Evolutionary conservation across 2,113 vertebrate genomes (phyloP).

Genomic region (Geococcyx californianus): DNA sequence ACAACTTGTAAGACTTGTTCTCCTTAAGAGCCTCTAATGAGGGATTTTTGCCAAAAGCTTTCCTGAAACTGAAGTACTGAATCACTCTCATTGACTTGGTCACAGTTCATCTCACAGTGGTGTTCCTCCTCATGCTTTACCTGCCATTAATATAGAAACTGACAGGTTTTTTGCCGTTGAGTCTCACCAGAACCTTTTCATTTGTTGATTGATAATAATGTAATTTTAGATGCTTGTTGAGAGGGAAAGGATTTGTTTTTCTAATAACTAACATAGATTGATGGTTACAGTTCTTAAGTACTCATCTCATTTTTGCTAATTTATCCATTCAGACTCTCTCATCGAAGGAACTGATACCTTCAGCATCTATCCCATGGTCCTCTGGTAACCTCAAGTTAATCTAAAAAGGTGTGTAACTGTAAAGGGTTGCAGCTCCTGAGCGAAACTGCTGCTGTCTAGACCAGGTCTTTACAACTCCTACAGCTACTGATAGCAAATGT

Average conservation of each 20-base stretch:
- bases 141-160: background rate
- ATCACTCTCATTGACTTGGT: background rate
- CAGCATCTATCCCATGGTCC: background rate
- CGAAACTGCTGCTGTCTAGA: background rate
- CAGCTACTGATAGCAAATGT: background rate
- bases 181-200: background rate
- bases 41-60: background rate
- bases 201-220: background rate
- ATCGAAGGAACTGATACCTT: background rate
- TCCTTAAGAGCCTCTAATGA: background rate
- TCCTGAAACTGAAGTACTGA: background rate
- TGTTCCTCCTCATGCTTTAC: background rate
- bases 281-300: fast-evolving
- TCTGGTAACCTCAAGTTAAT: background rate
- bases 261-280: background rate
- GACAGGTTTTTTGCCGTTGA: background rate
- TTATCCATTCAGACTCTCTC: background rate
- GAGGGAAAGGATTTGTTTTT: background rate
- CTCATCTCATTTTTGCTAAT: background rate
- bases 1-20: no score
- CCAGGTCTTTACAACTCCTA: background rate
- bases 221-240: background rate
- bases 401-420: background rate
- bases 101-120: background rate
- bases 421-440: background rate